Percentiles rank a stretch among this genome's conserved stretches.
Conservation (phyloP, 64 coral and sea anemone genomes). For the Astreopora myriophthalma region DNA sequence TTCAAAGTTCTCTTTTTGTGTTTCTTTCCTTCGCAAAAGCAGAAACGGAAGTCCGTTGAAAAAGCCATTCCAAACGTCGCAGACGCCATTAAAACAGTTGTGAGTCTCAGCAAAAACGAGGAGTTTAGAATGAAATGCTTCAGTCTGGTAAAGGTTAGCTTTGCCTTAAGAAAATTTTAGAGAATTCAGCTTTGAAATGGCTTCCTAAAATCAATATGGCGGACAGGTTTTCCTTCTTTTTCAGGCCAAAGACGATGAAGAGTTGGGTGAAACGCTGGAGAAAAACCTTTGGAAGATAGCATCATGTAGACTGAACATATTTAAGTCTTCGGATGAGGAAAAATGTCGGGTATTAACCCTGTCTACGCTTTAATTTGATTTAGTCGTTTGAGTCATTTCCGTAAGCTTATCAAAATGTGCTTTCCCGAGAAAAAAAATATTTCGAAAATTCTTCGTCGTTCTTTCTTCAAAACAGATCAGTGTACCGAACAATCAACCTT, state of each 20-base stretch:
- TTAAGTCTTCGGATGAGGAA: background rate
- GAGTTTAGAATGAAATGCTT: conserved; percentile 23
- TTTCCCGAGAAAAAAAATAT: background rate
- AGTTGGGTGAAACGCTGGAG: background rate
- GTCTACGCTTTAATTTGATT: background rate
- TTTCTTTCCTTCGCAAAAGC: background rate
- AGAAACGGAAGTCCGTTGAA: conserved; percentile 6
- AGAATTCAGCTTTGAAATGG: too few relatives aligned
- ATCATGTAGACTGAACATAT: conserved; percentile 16
- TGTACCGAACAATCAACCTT: background rate
- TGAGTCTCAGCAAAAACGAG: conserved; percentile 3
- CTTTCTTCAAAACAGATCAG: background rate
- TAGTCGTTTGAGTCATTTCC: background rate
- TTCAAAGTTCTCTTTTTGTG: background rate
- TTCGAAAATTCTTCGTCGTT: background rate
- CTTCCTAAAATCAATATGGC: background rate
- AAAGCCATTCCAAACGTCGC: conserved; percentile 32
- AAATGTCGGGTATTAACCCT: background rate
- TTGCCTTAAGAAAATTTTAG: too few relatives aligned
- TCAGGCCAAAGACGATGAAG: background rate
- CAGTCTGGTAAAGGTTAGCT: background rate
- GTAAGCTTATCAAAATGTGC: too few relatives aligned
- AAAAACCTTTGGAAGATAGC: conserved; percentile 52
- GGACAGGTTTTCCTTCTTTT: background rate
- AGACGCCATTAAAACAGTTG: conserved; percentile 21